A percentile compares a stretch with the other conserved stretches of the same genome.
Evolutionary conservation across 2,113 vertebrate species (phyloP).

Genomic region (Ptyas mucosa): DNA sequence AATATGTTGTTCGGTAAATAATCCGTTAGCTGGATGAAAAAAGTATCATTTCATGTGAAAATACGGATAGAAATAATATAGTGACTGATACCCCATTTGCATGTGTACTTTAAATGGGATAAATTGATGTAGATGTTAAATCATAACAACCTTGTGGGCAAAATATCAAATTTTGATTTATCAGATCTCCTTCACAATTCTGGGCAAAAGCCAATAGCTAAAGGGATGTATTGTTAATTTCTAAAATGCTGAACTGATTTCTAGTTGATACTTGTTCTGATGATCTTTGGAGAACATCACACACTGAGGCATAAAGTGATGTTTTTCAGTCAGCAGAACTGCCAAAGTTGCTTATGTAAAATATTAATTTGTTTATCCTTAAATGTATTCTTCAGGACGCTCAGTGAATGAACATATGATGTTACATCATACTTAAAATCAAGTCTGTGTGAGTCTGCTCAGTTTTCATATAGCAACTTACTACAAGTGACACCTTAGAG

Average conservation of each 20-base stretch:
- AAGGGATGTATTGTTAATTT: constrained; percentile 36
- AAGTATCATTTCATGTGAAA: background rate
- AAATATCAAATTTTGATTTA: constrained; percentile 19
- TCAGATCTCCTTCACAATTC: constrained; percentile 37
- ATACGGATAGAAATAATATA: background rate
- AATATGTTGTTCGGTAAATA: background rate
- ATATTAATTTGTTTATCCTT: background rate
- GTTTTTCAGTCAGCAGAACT: constrained; percentile 7
- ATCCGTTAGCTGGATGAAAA: background rate
- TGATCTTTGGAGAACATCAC: constrained; percentile 1
- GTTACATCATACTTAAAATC: background rate
- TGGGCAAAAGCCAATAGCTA: constrained; percentile 32
- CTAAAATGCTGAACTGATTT: constrained; percentile 20
- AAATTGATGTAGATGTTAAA: constrained; percentile 29
- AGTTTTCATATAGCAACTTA: background rate
- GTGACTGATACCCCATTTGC: background rate
- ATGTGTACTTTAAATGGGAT: constrained; percentile 9
- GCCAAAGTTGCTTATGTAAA: background rate
- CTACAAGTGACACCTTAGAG: background rate
- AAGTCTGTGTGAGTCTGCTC: background rate
- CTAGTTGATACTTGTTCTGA: constrained; percentile 36
- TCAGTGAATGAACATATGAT: background rate
- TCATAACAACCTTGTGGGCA: constrained; percentile 32
- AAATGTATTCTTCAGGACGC: background rate
- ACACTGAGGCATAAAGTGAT: background rate